Conservation (phyloP, 2,888 invertebrate species). For the Melieria omissa region DNA sequence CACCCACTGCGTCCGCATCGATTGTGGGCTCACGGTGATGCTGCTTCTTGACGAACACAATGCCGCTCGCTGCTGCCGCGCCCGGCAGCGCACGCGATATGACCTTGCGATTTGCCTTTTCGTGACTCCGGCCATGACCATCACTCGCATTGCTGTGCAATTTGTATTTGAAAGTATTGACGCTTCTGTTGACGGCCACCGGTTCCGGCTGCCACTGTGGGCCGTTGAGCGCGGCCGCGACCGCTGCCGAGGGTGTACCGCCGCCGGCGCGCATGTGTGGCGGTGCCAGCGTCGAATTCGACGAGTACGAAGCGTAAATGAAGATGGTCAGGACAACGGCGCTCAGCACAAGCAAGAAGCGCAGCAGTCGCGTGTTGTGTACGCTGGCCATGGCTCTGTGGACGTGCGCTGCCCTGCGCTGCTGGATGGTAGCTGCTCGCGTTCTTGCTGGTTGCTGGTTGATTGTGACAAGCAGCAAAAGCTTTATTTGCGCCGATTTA, state of each 20-base stretch:
- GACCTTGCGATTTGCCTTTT: constrained; percentile 33
- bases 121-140: constrained; percentile 1
- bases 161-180: neutral
- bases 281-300: constrained; percentile 59
- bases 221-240: constrained; percentile 5
- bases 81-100: constrained; percentile 13
- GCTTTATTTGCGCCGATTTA: no score
- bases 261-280: constrained; percentile 51
- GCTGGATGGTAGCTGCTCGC: no score
- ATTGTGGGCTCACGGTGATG: constrained; percentile 59
- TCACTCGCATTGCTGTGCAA: neutral
- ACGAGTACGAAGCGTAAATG: constrained; percentile 68
- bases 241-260: constrained; percentile 8
- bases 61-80: constrained; percentile 27
- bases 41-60: constrained; percentile 39
- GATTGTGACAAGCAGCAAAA: no score
- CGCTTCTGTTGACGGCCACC: constrained; percentile 16
- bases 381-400: constrained; percentile 52
- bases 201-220: constrained; percentile 7
- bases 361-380: constrained; percentile 67
- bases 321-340: constrained; percentile 67
- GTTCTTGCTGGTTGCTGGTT: no score
- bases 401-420: no score
- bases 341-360: constrained; percentile 66
- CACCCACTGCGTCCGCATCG: constrained; percentile 57